A percentile compares a stretch with the other conserved stretches of the same genome.
phyloP scores from a whole-genome alignment of 2,888 invertebrate species.

The Cantharis rufa region DNA sequence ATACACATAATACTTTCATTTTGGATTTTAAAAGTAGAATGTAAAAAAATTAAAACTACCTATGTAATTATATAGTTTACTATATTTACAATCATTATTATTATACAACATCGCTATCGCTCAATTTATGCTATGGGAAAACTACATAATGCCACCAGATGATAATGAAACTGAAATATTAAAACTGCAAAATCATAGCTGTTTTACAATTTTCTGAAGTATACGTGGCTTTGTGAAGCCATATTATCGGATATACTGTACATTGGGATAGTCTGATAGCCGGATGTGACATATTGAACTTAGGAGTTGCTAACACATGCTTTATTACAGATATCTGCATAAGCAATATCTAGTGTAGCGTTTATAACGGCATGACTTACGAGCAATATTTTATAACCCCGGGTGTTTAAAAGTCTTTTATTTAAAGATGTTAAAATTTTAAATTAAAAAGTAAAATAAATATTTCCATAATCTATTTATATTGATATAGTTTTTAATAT shows the following conservation, averaged over 20 bases:
- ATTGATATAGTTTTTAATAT: too few species aligned
- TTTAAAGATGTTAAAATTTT: constrained; percentile 12
- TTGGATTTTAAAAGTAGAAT: not conserved
- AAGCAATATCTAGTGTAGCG: constrained; percentile 35
- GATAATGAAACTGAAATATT: constrained; percentile 2
- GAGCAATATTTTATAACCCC: constrained; percentile 39
- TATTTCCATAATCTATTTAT: not conserved
- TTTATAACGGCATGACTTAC: constrained; percentile 29
- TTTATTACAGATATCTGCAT: constrained; percentile 39
- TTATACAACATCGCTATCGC: too few species aligned
- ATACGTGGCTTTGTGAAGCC: constrained; percentile 18
- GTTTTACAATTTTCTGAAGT: constrained; percentile 19
- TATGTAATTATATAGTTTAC: not conserved
- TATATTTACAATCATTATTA: too few species aligned
- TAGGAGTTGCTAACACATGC: constrained; percentile 35
- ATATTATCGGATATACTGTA: constrained; percentile 13
- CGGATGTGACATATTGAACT: constrained; percentile 39
- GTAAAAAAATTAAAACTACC: not conserved
- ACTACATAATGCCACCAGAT: not conserved
- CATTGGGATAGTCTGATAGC: constrained; percentile 18
- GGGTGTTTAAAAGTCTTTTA: constrained; percentile 38
- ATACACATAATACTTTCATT: not conserved
- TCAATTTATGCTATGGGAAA: not conserved
- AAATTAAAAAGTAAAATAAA: not conserved
- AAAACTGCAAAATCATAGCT: constrained; percentile 8